Percentiles rank a stretch among this genome's conserved stretches.
phyloP scores from a whole-genome alignment of 2,797 vertebrate genomes.

The Avahi laniger region DNA sequence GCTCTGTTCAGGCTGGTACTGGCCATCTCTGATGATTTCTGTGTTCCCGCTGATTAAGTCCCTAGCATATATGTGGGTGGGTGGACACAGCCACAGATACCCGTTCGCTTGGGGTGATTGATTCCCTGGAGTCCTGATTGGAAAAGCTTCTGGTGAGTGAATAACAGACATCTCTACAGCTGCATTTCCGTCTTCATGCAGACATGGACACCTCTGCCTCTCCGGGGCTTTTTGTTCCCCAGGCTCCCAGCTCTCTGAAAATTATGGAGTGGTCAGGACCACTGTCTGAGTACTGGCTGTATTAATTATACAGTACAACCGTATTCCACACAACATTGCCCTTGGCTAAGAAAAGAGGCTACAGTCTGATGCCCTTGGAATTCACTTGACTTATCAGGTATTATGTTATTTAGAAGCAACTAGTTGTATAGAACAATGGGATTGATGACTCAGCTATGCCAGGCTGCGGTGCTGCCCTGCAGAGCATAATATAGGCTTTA shows the following conservation, averaged over 20 bases:
- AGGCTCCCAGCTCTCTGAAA: not conserved
- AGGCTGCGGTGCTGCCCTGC: not conserved
- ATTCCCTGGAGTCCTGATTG: not conserved
- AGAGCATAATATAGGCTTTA: not conserved
- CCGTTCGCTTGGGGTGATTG: not conserved
- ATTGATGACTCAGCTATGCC: not conserved
- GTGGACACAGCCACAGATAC: not conserved
- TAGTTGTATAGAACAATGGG: conserved; percentile 1
- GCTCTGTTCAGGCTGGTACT: not conserved
- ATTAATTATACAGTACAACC: not conserved
- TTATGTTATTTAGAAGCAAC: not conserved
- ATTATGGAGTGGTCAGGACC: not conserved
- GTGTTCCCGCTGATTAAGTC: not conserved
- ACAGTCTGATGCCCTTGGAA: not conserved
- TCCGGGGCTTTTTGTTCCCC: not conserved
- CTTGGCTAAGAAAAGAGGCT: not conserved
- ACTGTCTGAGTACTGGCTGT: not conserved
- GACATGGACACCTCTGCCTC: not conserved
- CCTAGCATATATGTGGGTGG: not conserved
- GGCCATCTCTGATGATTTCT: not conserved
- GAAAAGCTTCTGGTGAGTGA: not conserved
- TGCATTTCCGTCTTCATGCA: not conserved
- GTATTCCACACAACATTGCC: not conserved
- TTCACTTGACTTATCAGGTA: not conserved
- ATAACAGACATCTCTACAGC: not conserved